Evolutionary conservation across 2,797 vertebrate species (phyloP), one percentile per base, ranked within the genome.

Genomic region (Pseudomugil gertrudae): DNA sequence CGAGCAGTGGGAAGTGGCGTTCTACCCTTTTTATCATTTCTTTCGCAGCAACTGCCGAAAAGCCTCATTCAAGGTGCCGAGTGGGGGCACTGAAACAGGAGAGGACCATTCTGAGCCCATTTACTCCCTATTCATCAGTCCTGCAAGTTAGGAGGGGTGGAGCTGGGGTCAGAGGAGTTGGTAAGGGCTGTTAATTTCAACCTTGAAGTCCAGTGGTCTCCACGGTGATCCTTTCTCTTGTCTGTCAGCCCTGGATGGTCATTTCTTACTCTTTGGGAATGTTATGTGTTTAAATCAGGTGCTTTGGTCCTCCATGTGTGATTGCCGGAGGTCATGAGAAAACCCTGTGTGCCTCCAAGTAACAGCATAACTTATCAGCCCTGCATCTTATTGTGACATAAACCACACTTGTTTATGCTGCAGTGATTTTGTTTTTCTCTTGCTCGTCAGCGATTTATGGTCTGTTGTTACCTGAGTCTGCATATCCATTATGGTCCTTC

Each of bases 391-490:
- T 84, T 85, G 80, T 88, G 75, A 74, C 65, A 64, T 48, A 63
- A 62, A 76, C 69, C 50, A 29, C 33, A 71, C 57, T 58, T 43
- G 58, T 24, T 35, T 40, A 7, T 32, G 53, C 56, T 24, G 68
- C 52, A 52, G 9, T 74, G 70, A 60, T 51, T 68, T 78, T 2
- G 7, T 26, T 57, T 47, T 59, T 55, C 30, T 3, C 43, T 3
- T 48, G 13, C 43, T 45, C 10, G 1, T 45, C 43, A 10, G n/a
- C 3, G n/a, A 4, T 21, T 45, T n/a, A 45, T n/a, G 7, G 4
- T 45, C 1, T 5, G n/a, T 1, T 24, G 61, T 81, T 92, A 95
- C 94, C 94, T 94, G 92, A 74, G 93, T 88, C 89, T 94, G 92
- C 94, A 94, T 94, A 89, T 91, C 89, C 78, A 81, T 76, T 79